Evolutionary conservation across 1,140 invertebrate species (phyloP), one percentile per base, ranked within the genome.

Genomic region (Dreissena rostriformis): DNA sequence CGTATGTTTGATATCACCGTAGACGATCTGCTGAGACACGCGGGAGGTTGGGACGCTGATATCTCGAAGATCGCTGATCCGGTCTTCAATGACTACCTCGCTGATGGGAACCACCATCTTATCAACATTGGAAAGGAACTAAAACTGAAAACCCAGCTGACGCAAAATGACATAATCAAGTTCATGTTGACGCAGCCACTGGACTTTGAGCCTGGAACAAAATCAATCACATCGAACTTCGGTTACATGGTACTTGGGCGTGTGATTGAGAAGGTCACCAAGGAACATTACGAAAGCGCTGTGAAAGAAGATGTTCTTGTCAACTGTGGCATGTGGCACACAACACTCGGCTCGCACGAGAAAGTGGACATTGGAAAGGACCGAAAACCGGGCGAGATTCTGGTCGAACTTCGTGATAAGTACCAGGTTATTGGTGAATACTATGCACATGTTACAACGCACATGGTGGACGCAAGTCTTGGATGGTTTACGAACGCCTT

Each of bases 251-350:
- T 93, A 29, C 89, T 94, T n/a, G 92, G 92, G n/a, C 79, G 90
- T 72, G 85, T 94, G 14, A 91, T 94, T 55, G 91, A 93, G 85
- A 84, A 89, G 65, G 86, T 89, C 1, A 75, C 88, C 2, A 88
- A 85, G 49, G 74, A 81, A 19, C 71, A 70, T 53, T 93, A 94
- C 84, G 88, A 91, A 28, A 86, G 89, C 22, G 93, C 89, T 57
- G 90, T 92, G 0, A 89, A 91, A 67, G 84, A 86, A 49, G 70
- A 87, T 29, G 74, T 94, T 11, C 80, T 94, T 6, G 84, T 86
- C 11, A 92, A 91, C 1, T 90, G 91, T 74, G 92, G 92, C n/a
- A 92, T 94, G 88, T 91, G 91, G 92, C 88, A 91, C 81, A 92
- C 92, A 0, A 82, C 86, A 28, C 70, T 91, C n/a, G 87, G 87